Base-by-base conservation (phyloP, 2,797 vertebrate genomes). In the Antennarius maculatus region DNA sequence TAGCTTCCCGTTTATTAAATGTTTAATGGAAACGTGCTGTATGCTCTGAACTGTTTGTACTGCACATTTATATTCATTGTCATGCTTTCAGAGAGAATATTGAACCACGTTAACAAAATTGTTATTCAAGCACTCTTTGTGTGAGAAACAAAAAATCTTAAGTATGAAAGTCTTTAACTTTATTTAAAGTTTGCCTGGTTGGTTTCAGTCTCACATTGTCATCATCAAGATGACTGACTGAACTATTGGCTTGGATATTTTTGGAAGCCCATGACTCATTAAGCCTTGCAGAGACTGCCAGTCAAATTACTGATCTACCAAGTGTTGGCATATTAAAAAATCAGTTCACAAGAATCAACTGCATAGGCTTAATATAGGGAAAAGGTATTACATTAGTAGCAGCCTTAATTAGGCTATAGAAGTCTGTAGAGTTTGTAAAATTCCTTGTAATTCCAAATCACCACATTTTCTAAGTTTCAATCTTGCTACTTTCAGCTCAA, bases 1-100 rank as follows among this genome's bases (percentile, higher is more conserved):
- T 23, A 10, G 39, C 27, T 53, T 45, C n/a, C 61, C 23, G 47
- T 65, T 71, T 56, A 65, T 12, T 23, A 39, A 56, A 65, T 58
- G 14, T 55, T 39, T 55, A 43, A 13, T 37, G 41, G 66, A 62
- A 57, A 43, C 23, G 28, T 18, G 12, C 15, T 2, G 4, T 23
- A 17, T 37, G 9, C 60, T 68, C 31, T 27, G 27, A 57, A n/a
- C 8, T 34, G 60, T 54, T 27, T 61, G 42, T 37, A 18, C 56
- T 6, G 7, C 7, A 48, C 1, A 1, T 37, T 28, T 52, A 13
- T 31, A 42, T 49, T 34, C 18, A 43, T 54, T 37, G 23, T 60
- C 18, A 53, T 11, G 27, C 37, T 42, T 31, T 3, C 7, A 54
- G 61, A 53, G 7, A n/a, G 51, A 7, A 2, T 28, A 6, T 43